Evolutionary conservation across 2,113 vertebrate species (phyloP).

Genomic region (Tragelaphus strepsiceros): DNA sequence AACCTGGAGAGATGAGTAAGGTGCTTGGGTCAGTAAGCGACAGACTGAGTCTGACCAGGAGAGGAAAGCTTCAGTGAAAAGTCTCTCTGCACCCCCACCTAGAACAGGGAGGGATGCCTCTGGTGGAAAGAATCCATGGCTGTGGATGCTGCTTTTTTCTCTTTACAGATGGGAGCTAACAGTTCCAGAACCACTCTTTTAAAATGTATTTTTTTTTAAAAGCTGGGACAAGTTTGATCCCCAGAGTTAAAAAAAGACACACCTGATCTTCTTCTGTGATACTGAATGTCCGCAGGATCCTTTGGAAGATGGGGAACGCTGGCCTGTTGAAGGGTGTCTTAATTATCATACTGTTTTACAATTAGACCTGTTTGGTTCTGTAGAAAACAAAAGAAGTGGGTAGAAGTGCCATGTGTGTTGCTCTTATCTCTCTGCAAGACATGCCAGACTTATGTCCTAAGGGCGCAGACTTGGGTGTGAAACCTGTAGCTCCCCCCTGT

Average conservation of each 20-base stretch:
- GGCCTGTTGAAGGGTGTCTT: neutral
- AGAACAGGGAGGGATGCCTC: neutral
- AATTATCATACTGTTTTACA: neutral
- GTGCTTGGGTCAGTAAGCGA: neutral
- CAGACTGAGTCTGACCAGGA: neutral
- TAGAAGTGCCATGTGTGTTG: neutral
- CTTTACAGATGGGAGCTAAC: neutral
- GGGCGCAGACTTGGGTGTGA: neutral
- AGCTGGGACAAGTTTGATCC: neutral
- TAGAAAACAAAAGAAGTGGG: neutral
- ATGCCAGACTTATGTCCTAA: neutral
- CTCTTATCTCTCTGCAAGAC: neutral
- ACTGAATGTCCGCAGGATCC: neutral
- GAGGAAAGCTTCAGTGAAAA: neutral
- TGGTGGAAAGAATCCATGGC: neutral
- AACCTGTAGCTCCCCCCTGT: neutral
- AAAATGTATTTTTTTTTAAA: neutral
- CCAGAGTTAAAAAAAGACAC: neutral
- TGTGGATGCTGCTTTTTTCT: neutral
- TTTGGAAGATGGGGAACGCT: neutral
- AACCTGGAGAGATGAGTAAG: neutral
- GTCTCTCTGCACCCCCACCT: neutral
- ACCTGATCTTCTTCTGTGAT: neutral
- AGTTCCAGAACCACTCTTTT: neutral
- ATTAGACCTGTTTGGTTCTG: neutral